Evolutionary conservation across 2,888 invertebrate genomes (phyloP).

Genomic region (Plagiodera versicolora): DNA sequence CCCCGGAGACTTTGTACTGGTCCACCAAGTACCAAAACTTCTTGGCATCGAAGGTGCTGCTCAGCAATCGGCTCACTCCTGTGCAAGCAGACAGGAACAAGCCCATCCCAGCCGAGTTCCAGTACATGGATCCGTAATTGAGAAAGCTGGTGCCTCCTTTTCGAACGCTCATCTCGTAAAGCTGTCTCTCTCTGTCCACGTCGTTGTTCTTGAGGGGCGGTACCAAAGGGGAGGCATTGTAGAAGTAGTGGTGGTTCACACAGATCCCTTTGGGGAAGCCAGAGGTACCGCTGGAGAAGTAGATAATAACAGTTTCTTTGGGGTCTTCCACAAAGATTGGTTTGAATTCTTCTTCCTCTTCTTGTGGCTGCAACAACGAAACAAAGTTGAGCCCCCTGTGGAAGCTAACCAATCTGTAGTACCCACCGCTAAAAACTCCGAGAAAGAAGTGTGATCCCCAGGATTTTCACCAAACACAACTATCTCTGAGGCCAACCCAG

Average conservation of each 20-base stretch:
- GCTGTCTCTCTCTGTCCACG: slow-evolving; percentile 19
- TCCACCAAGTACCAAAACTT: slow-evolving; percentile 40
- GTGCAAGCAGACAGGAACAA: slow-evolving; percentile 33
- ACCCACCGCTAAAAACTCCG: slow-evolving; percentile 27
- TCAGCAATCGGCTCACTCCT: slow-evolving; percentile 38
- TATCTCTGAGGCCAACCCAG: slow-evolving; percentile 33
- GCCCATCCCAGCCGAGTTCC: slow-evolving; percentile 41
- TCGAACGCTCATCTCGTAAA: slow-evolving; percentile 19
- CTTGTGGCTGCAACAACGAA: slow-evolving; percentile 23
- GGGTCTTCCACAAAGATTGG: slow-evolving; percentile 29
- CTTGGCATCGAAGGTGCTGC: slow-evolving; percentile 31
- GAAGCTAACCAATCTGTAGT: too few relatives aligned
- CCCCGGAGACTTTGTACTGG: slow-evolving; percentile 38
- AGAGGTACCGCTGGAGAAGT: slow-evolving; percentile 48
- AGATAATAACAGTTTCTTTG: slow-evolving; percentile 38
- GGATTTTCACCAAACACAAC: slow-evolving; percentile 39
- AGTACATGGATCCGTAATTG: slow-evolving; percentile 37
- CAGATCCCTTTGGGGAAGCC: slow-evolving; percentile 49
- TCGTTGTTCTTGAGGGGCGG: slow-evolving; percentile 20
- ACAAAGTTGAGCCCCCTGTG: too few relatives aligned
- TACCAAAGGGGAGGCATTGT: slow-evolving; percentile 19
- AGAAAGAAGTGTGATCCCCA: slow-evolving; percentile 26
- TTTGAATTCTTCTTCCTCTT: slow-evolving; percentile 36
- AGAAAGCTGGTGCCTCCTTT: slow-evolving; percentile 20
- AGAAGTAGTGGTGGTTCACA: slow-evolving; percentile 33